phyloP scores from a whole-genome alignment of 2,797 vertebrate genomes.

The Ciconia nigra region DNA sequence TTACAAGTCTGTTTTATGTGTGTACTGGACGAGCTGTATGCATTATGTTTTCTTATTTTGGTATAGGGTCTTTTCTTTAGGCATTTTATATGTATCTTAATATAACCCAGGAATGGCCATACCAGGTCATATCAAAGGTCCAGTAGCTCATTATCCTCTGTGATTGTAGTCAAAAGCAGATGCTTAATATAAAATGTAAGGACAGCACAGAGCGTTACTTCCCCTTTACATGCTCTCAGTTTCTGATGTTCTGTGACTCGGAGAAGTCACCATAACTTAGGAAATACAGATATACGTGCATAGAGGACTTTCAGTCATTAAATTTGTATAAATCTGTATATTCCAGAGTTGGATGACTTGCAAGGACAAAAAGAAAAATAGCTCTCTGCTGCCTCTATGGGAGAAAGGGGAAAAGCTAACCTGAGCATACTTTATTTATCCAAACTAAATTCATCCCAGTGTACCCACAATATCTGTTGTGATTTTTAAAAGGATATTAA shows the following conservation, averaged over 20 bases:
- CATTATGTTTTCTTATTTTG: not conserved
- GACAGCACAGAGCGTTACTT: not conserved
- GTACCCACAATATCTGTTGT: not conserved
- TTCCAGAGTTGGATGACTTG: not conserved
- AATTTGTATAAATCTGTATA: not conserved
- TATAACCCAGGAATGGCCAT: not conserved
- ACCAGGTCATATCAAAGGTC: not conserved
- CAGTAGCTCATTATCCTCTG: not conserved
- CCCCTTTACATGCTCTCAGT: not conserved
- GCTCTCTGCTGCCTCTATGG: not conserved
- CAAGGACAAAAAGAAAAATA: not conserved
- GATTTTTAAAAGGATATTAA: not conserved
- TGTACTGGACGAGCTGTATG: accelerated
- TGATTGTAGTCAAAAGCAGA: not conserved
- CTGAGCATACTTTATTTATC: not conserved
- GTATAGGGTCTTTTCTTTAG: not conserved
- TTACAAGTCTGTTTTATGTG: not conserved
- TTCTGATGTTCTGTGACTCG: not conserved
- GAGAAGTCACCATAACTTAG: not conserved
- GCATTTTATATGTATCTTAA: not conserved
- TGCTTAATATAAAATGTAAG: not conserved
- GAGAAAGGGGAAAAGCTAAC: not conserved
- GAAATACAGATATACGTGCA: accelerated
- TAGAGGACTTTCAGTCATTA: not conserved
- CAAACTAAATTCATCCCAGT: not conserved